Evolutionary conservation across 2,797 vertebrate species (phyloP).

Genomic region (Cossypha niveicapilla): DNA sequence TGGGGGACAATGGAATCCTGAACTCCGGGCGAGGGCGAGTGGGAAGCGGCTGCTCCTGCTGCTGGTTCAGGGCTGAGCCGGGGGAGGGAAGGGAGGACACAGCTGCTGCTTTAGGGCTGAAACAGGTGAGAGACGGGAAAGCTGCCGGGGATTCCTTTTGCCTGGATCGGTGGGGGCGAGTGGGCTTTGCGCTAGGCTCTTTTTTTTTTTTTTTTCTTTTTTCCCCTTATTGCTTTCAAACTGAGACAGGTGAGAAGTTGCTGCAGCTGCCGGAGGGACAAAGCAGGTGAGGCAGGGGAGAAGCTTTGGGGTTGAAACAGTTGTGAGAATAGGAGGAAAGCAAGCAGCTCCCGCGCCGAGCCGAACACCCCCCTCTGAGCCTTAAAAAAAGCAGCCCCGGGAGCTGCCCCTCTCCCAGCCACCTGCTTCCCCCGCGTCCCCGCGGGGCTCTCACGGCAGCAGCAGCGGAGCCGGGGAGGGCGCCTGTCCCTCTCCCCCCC

Average conservation of each 20-base stretch:
- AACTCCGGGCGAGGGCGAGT: conserved; percentile 37
- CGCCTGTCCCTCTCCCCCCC: not conserved
- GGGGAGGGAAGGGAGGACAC: conserved; percentile 7
- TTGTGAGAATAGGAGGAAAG: not conserved
- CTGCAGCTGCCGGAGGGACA: not conserved
- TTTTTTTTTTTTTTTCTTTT: not conserved
- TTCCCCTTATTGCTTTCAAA: not conserved
- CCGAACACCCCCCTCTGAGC: not conserved
- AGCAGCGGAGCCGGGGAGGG: not conserved
- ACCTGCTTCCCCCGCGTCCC: conserved; percentile 14
- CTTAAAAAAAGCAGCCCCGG: not conserved
- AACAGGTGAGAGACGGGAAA: conserved; percentile 54
- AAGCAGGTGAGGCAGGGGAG: conserved; percentile 16
- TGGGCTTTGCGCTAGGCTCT: not conserved
- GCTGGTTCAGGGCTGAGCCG: conserved; percentile 21
- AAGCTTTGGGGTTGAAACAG: not conserved
- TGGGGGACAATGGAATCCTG: conserved; percentile 65
- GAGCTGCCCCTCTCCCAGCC: not conserved
- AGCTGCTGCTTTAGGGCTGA: conserved; percentile 37
- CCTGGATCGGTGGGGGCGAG: not conserved
- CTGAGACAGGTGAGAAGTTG: conserved; percentile 61
- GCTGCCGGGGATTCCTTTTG: conserved; percentile 2
- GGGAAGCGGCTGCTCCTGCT: conserved; percentile 31
- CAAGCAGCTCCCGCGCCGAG: not conserved
- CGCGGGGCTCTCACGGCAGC: not conserved